Evolutionary conservation across 2,113 vertebrate genomes (phyloP).

Genomic region (Scomber japonicus): DNA sequence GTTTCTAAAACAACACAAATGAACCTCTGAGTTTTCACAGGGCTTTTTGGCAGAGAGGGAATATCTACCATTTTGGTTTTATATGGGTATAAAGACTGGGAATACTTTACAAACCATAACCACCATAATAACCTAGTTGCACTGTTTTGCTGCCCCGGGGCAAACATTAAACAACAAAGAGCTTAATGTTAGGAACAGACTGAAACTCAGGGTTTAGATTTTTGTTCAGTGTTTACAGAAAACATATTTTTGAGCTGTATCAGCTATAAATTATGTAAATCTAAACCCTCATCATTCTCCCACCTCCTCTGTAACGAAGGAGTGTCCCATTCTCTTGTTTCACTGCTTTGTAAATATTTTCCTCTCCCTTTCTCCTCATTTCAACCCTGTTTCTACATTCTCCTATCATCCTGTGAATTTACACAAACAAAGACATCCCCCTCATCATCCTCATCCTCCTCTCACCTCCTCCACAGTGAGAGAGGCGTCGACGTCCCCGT

Average conservation of each 20-base stretch:
- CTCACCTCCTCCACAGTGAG: conserved; percentile 91
- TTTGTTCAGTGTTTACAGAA: background rate
- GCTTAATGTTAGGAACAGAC: background rate
- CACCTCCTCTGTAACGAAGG: too few relatives aligned
- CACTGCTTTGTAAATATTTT: background rate
- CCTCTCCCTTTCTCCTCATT: too few relatives aligned
- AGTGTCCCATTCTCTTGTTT: background rate
- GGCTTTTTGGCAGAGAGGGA: background rate
- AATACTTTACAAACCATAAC: conserved; percentile 2
- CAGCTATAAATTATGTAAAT: background rate
- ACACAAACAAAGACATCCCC: too few relatives aligned
- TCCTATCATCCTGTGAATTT: too few relatives aligned
- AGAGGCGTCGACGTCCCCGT: conserved; percentile 93
- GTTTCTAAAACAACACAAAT: conserved; percentile 14
- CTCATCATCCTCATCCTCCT: background rate
- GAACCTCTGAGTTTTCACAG: conserved; percentile 20
- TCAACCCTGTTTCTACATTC: too few relatives aligned
- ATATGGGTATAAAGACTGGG: background rate
- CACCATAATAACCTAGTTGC: background rate
- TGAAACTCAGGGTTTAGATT: background rate
- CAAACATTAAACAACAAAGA: background rate
- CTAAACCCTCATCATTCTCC: background rate
- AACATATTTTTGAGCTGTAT: background rate
- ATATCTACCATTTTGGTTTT: background rate
- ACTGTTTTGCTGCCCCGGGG: background rate